Percentiles rank a stretch among this genome's conserved stretches.
These are phyloP conservation scores for Pogoniulus pusillus DNA, from an alignment of 2,797 vertebrate species.

Conservation along the genomic window DNA sequence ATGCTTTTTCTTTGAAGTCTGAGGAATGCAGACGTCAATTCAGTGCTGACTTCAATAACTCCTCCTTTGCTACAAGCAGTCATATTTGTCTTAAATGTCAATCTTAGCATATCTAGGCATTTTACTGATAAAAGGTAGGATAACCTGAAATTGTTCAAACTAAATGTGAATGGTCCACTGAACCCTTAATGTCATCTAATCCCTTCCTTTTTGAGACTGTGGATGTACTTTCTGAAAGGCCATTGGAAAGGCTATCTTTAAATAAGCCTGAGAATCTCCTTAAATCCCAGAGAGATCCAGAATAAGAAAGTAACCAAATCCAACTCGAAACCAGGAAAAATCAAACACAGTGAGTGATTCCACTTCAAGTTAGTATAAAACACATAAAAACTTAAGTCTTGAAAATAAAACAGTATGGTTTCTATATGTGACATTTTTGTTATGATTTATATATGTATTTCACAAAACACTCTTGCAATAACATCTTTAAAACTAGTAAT, in stretches of 20 bases:
- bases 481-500: background rate
- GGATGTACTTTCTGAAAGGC: background rate
- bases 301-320: background rate
- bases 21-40: slow-evolving; percentile 22
- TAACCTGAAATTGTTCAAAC: slow-evolving; percentile 37
- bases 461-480: background rate
- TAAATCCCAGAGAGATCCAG: background rate
- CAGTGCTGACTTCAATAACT: background rate
- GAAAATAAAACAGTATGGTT: background rate
- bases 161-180: slow-evolving; percentile 41
- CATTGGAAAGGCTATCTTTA: background rate
- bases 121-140: slow-evolving; percentile 17
- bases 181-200: slow-evolving; percentile 29
- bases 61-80: background rate
- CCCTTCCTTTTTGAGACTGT: background rate
- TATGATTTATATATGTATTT: background rate
- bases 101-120: background rate
- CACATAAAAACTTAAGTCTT: background rate
- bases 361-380: background rate
- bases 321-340: background rate
- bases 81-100: background rate
- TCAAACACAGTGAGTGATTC: background rate
- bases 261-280: background rate
- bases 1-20: slow-evolving; percentile 63
- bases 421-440: background rate